These are phyloP conservation scores for Phalloptychus januarius DNA, from an alignment of 2,797 vertebrate species.

Conservation along the genomic window DNA sequence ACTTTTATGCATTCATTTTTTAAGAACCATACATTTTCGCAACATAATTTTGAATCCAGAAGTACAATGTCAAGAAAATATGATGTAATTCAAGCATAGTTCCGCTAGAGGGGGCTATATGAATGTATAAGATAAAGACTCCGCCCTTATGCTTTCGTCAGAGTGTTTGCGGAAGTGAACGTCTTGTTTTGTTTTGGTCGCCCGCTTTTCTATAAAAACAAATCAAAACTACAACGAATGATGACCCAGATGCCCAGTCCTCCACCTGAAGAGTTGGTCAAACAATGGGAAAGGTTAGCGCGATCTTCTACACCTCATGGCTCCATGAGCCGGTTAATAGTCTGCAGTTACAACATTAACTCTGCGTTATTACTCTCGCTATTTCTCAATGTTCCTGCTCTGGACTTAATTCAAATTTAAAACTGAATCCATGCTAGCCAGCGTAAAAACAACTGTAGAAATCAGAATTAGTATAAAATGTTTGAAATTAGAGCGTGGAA, in stretches of 20 bases:
- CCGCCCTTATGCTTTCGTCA: constrained; percentile 26
- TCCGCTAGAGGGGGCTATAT: constrained; percentile 34
- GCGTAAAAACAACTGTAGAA: neutral
- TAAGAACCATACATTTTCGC: neutral
- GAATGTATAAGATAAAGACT: accelerated
- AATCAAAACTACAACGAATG: neutral
- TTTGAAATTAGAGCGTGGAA: neutral
- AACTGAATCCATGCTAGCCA: neutral
- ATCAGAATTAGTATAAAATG: neutral
- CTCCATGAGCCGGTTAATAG: neutral
- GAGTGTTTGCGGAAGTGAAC: constrained; percentile 59
- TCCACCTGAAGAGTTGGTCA: constrained; percentile 53
- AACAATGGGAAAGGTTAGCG: constrained; percentile 76
- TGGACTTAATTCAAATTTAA: neutral
- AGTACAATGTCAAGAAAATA: neutral
- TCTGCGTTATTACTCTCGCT: neutral
- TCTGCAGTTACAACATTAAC: neutral
- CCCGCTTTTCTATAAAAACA: neutral
- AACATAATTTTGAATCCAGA: neutral
- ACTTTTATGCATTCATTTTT: neutral
- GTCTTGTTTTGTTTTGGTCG: neutral
- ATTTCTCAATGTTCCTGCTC: neutral
- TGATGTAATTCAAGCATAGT: accelerated
- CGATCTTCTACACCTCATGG: neutral
- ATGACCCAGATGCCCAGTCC: constrained; percentile 45